Base-by-base conservation (phyloP, 2,888 invertebrate species). In the Drosophila merina region DNA sequence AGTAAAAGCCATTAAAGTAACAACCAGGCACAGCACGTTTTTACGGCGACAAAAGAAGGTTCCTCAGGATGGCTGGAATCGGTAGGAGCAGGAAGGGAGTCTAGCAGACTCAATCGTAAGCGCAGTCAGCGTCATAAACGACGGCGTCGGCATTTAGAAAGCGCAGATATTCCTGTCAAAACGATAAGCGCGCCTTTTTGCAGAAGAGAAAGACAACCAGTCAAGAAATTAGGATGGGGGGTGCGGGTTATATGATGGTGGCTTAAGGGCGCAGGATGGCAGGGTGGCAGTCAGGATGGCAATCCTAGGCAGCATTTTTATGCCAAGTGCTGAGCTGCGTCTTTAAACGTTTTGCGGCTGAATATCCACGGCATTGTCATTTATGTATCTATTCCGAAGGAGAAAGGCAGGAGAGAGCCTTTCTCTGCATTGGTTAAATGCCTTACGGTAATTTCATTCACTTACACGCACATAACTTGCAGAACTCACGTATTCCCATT, bases 361-460 rank as follows among this genome's bases (percentile, higher is more conserved):
- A 51, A 52, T 56, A 58, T 58, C 57, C 57, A 42, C 50, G 42
- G 74, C 85, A 88, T 79, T 79, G 88, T 87, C 86, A 82, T 79
- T 83, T 85, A 88, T 86, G 84, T 81, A 85, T 85, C 88, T 88
- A 82, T 87, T 87, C 84, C 75, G 56, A n/a, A 14, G 14, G 14
- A 14, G 14, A 14, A 5, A 36, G 12, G 57, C 78, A 62, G 40
- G 51, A 36, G 51, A 31, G 31, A 70, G 74, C 55, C 70, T 75
- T 81, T 79, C 77, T 76, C 62, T 86, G 88, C 86, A 86, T 88
- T 86, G 84, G 84, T 80, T 86, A 89, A 90, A 89, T 89, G 86
- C 90, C 89, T 90, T 88, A 84, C 82, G 89, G 89, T 89, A 87
- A 77, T 89, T 89, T 89, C 90, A 89, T 89, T 89, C 90, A 89